Evolutionary conservation across 92 coral and sea anemone genomes (phyloP), one percentile per base, ranked within the genome.

Genomic region (Actinostola sp.): DNA sequence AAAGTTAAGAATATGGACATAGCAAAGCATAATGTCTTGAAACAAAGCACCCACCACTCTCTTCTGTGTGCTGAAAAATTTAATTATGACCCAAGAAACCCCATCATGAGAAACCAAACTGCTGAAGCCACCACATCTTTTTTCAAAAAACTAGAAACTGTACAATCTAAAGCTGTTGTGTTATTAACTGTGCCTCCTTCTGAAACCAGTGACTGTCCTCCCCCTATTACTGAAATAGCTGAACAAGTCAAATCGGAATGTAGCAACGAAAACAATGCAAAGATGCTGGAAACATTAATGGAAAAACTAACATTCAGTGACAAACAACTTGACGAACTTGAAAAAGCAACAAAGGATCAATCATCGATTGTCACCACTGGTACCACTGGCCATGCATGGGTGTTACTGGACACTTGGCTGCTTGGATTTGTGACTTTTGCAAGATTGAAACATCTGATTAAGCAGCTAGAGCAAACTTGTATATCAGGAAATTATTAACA

Each of bases 41-140:
- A 71, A 53, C 84, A 68, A 43, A 8, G n/a, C n/a, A n/a, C n/a
- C n/a, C n/a, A n/a, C n/a, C n/a, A n/a, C n/a, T n/a, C n/a, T n/a
- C n/a, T n/a, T 43, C 61, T 43, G 63, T 33, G 58, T 33, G 2
- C 17, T 16, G 19, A 31, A 45, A 46, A 74, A 42, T 35, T 53
- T n/a, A 66, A 66, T 10, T 77, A 77, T 70, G 89, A 84, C 72
- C 84, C 84, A 14, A 25, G 84, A 57, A 71, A 71, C 31, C 50
- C 52, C 1, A 0, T 0, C 38, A 57, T 69, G 20, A 31, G 66
- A 19, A 50, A 69, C 14, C 77, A 60, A 29, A 13, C 70, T 34
- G 54, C 52, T 19, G 20, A 70, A 23, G 14, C 31, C 4, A 38
- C 67, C 21, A 48, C 15, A 10, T 73, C 33, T 70, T 70, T 50